Conservation (phyloP, 2,797 vertebrate genomes). For the Poeciliopsis infans region DNA sequence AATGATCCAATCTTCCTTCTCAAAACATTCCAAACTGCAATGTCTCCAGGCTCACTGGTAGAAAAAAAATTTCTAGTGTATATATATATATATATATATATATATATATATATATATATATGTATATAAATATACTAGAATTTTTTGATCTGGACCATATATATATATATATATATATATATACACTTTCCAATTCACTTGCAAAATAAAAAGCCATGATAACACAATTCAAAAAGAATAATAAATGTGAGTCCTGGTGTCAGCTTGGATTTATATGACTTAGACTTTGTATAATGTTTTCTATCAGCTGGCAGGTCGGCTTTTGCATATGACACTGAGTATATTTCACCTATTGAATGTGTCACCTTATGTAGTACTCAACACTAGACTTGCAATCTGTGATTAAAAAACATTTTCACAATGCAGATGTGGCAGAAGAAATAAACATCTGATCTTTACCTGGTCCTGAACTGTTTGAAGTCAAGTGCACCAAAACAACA, state of each 20-base stretch:
- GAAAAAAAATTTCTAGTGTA: too few species aligned
- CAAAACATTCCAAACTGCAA: conserved; percentile 46
- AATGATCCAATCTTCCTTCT: conserved; percentile 39
- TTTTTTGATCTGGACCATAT: too few species aligned
- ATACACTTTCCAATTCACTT: conserved; percentile 15
- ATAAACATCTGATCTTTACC: background rate
- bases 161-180: background rate
- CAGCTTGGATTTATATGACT: conserved; percentile 27
- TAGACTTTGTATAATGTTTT: conserved; percentile 46
- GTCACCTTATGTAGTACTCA: conserved; percentile 55
- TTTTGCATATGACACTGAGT: conserved; percentile 20
- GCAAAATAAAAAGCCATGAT: conserved; percentile 28
- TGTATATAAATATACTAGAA: too few species aligned
- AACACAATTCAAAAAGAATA: conserved; percentile 39
- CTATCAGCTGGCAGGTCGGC: conserved; percentile 42
- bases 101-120: too few species aligned
- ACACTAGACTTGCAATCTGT: conserved; percentile 56
- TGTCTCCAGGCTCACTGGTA: conserved; percentile 43
- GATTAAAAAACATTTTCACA: conserved; percentile 54
- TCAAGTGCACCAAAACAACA: background rate
- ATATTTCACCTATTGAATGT: conserved; percentile 61
- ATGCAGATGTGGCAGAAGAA: background rate
- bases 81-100: too few species aligned
- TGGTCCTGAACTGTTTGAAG: background rate
- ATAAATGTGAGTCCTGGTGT: conserved; percentile 43